These are phyloP conservation scores for Oreotrochilus melanogaster DNA, from an alignment of 2,113 vertebrate species.

Conservation along the genomic window DNA sequence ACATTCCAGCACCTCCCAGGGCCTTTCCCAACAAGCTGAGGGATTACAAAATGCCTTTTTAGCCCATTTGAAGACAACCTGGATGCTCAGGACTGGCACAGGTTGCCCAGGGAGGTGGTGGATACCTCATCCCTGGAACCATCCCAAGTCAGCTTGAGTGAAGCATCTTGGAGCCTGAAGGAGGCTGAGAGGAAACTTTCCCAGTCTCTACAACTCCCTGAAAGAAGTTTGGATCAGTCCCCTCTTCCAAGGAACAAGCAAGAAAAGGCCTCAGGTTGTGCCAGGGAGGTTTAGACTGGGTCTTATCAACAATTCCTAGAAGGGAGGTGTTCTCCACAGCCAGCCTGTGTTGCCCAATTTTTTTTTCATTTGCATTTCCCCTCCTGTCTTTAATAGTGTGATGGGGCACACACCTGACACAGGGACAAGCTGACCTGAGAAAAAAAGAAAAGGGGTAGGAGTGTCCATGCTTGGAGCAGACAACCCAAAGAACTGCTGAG, in stretches of 20 bases:
- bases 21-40: not conserved
- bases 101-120: too few species aligned
- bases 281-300: too few species aligned
- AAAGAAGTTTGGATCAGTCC: too few species aligned
- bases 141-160: too few species aligned
- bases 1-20: not conserved
- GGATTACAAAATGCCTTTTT: not conserved
- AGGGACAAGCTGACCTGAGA: not conserved
- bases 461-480: not conserved
- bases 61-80: not conserved
- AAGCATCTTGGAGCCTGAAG: too few species aligned
- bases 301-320: too few species aligned
- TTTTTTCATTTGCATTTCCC: not conserved
- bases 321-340: too few species aligned
- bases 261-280: too few species aligned
- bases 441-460: not conserved
- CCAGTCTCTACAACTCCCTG: too few species aligned
- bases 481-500: constrained; percentile 24
- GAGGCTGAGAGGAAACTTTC: too few species aligned
- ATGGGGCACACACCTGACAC: not conserved
- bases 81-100: not conserved
- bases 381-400: not conserved
- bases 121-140: too few species aligned
- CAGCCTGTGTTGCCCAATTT: not conserved
- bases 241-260: too few species aligned